These are phyloP conservation scores for Eucera pruinosa DNA, from an alignment of 2,888 invertebrate species.

Conservation along the genomic window DNA sequence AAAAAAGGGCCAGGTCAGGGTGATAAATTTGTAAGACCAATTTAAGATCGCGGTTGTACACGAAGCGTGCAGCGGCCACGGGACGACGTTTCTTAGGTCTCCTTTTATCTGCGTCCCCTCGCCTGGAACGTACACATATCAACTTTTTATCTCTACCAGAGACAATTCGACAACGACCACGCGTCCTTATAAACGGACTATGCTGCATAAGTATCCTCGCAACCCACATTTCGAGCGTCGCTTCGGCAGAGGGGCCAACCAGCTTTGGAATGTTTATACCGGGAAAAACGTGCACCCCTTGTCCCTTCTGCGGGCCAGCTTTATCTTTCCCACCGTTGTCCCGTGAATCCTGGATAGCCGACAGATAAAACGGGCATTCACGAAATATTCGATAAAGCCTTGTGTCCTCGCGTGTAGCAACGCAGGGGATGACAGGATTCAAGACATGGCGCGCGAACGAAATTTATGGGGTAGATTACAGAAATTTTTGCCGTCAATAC, in stretches of 20 bases:
- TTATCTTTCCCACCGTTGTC: slow-evolving; percentile 53
- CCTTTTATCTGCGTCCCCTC: slow-evolving; percentile 58
- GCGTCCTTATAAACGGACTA: slow-evolving; percentile 63
- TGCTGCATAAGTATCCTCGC: slow-evolving; percentile 44
- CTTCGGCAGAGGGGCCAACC: neutral
- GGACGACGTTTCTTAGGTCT: slow-evolving; percentile 32
- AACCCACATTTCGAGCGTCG: slow-evolving; percentile 35
- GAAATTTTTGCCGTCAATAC: slow-evolving; percentile 26
- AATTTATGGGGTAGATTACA: slow-evolving; percentile 58
- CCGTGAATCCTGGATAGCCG: slow-evolving; percentile 59
- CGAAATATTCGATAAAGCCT: slow-evolving; percentile 60
- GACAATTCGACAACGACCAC: slow-evolving; percentile 72
- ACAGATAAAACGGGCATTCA: slow-evolving; percentile 40
- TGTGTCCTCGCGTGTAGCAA: slow-evolving; percentile 29
- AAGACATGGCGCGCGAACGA: neutral
- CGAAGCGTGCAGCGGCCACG: slow-evolving; percentile 42
- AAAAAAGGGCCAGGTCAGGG: slow-evolving; percentile 19
- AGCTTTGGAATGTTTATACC: slow-evolving; percentile 16
- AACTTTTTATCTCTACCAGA: slow-evolving; percentile 68
- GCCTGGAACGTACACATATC: slow-evolving; percentile 63
- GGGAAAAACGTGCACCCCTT: slow-evolving; percentile 47
- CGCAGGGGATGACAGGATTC: slow-evolving; percentile 15
- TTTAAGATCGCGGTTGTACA: slow-evolving; percentile 66
- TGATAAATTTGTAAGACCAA: slow-evolving; percentile 75
- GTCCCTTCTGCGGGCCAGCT: neutral